phyloP scores from a whole-genome alignment of 2,113 vertebrate species.

The Cephalopterus ornatus region DNA sequence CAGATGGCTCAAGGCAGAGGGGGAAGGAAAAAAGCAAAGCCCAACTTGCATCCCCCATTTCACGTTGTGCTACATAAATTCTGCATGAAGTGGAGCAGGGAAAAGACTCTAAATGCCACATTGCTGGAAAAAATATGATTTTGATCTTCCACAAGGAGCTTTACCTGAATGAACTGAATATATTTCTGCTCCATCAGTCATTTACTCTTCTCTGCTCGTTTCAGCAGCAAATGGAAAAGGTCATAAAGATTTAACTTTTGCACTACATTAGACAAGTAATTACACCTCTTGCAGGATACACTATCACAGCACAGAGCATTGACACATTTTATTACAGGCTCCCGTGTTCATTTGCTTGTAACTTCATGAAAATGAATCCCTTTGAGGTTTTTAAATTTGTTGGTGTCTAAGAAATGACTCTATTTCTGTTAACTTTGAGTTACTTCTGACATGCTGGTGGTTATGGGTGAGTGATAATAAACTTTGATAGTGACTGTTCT shows the following conservation, averaged over 20 bases:
- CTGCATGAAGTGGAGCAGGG: not conserved
- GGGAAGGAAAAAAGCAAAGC: not conserved
- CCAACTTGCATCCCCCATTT: not conserved
- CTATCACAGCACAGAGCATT: not conserved
- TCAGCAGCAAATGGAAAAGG: constrained; percentile 25
- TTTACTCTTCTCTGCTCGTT: not conserved
- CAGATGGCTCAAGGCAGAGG: constrained; percentile 8
- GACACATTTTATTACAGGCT: not conserved
- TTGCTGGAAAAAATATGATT: not conserved
- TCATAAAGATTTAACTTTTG: constrained; percentile 19
- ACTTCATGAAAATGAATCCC: not conserved
- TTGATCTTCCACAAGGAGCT: not conserved
- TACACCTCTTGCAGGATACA: not conserved
- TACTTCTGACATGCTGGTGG: not conserved
- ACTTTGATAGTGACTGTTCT: not conserved
- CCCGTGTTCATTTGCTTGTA: not conserved
- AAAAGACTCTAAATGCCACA: not conserved
- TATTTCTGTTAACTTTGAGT: not conserved
- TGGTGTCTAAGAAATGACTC: not conserved
- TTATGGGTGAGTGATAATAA: not conserved
- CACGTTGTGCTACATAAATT: not conserved
- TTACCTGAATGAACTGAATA: not conserved
- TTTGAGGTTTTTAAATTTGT: not conserved
- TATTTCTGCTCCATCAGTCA: constrained; percentile 9
- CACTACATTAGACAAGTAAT: not conserved